A percentile compares a stretch with the other conserved stretches of the same genome.
These are phyloP conservation scores for Listronotus oregonensis DNA, from an alignment of 1,140 invertebrate species.

Conservation along the genomic window DNA sequence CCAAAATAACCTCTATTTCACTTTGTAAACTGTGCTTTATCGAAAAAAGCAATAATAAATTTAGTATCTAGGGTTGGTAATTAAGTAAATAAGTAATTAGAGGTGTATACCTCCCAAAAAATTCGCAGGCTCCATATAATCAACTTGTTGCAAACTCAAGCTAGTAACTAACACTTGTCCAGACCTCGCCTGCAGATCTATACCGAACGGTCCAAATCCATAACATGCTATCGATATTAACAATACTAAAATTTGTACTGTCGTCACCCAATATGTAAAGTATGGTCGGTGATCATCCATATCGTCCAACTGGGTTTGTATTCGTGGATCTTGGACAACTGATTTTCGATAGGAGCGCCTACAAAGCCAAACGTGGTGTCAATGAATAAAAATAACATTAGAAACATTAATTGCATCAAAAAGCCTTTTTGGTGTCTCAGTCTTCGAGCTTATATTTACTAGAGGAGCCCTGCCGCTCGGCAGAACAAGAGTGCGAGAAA, in stretches of 20 bases:
- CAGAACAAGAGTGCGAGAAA: too few relatives aligned
- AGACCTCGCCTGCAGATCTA: conserved; percentile 81
- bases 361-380: conserved; percentile 42
- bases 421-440: too few relatives aligned
- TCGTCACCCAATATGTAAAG: conserved; percentile 98
- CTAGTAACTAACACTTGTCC: conserved; percentile 93
- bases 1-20: too few relatives aligned
- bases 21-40: too few relatives aligned
- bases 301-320: conserved; percentile 83
- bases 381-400: too few relatives aligned
- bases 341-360: conserved; percentile 73
- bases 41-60: too few relatives aligned
- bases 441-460: too few relatives aligned
- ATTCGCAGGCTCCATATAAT: conserved; percentile 77
- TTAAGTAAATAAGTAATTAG: too few relatives aligned
- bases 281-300: conserved; percentile 94
- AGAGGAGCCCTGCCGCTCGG: too few relatives aligned
- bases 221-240: conserved; percentile 90
- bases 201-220: conserved; percentile 93
- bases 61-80: too few relatives aligned
- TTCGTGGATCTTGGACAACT: conserved; percentile 68
- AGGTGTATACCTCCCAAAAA: conserved; percentile 67
- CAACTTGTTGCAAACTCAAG: conserved; percentile 90
- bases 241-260: conserved; percentile 91
- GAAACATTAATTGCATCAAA: too few relatives aligned